Conservation (phyloP, 2,888 invertebrate genomes). For the Glaucopsyche alexis region DNA sequence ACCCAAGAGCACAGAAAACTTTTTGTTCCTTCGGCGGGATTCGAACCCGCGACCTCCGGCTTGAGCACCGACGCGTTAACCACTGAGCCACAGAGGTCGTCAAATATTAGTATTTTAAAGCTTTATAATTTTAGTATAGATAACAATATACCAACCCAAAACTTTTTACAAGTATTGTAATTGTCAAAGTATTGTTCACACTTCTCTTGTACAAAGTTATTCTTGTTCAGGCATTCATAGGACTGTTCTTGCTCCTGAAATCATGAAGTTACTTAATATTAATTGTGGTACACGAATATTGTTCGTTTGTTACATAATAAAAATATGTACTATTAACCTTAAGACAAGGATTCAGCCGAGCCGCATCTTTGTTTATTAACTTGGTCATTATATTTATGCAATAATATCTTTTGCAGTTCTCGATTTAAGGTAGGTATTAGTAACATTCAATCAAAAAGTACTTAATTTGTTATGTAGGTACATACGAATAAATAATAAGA, state of each 20-base stretch:
- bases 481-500: neutral
- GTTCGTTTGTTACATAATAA: conserved; percentile 25
- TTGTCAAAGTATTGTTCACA: conserved; percentile 86
- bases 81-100: no score
- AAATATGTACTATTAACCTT: conserved; percentile 49
- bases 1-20: no score
- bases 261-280: conserved; percentile 37
- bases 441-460: neutral
- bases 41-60: no score
- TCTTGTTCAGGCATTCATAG: conserved; percentile 84
- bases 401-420: neutral
- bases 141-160: conserved; percentile 86
- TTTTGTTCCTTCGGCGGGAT: no score
- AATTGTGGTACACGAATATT: conserved; percentile 40
- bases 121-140: no score
- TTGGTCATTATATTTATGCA: conserved; percentile 49
- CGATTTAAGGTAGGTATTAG: neutral
- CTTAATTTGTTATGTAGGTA: neutral
- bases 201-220: conserved; percentile 82
- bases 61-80: no score
- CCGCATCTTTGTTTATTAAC: conserved; percentile 58
- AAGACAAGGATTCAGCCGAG: conserved; percentile 64
- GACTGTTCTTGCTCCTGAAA: conserved; percentile 86
- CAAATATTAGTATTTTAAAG: no score
- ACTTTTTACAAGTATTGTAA: conserved; percentile 88